phyloP scores from a whole-genome alignment of 2,113 vertebrate species.

The Falcunculus frontatus region DNA sequence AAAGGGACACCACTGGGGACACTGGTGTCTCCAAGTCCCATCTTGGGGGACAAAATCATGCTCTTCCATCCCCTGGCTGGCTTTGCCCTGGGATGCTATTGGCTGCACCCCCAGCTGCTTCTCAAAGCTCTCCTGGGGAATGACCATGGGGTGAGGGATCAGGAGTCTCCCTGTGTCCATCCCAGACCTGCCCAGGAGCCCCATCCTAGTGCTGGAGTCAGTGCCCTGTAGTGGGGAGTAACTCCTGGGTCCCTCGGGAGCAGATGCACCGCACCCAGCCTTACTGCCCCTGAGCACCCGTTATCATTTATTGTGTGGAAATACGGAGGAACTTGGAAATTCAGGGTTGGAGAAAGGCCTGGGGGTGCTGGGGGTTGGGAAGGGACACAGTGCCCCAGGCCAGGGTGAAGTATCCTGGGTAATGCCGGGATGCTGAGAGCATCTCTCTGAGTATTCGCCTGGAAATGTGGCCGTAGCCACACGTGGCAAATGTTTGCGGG shows the following conservation, averaged over 20 bases:
- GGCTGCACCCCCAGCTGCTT: not conserved
- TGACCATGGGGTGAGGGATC: not conserved
- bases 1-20: not conserved
- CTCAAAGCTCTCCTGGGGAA: not conserved
- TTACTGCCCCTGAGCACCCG: not conserved
- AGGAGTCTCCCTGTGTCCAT: not conserved
- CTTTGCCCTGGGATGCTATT: not conserved
- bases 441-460: not conserved
- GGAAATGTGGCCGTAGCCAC: not conserved
- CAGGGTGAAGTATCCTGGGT: not conserved
- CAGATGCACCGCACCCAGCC: rapidly evolving
- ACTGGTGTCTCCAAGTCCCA: rapidly evolving
- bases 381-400: rapidly evolving
- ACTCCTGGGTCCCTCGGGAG: not conserved
- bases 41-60: not conserved
- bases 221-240: rapidly evolving
- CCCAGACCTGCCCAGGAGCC: not conserved
- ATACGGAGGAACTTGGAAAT: constrained; percentile 58
- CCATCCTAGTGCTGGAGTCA: not conserved
- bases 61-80: not conserved
- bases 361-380: not conserved
- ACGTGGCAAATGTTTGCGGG: rapidly evolving
- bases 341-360: constrained; percentile 16
- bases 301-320: constrained; percentile 19
- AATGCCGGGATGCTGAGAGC: not conserved